Evolutionary conservation across 2,888 invertebrate species (phyloP), one percentile per base, ranked within the genome.

Genomic region (Prosapia bicincta): DNA sequence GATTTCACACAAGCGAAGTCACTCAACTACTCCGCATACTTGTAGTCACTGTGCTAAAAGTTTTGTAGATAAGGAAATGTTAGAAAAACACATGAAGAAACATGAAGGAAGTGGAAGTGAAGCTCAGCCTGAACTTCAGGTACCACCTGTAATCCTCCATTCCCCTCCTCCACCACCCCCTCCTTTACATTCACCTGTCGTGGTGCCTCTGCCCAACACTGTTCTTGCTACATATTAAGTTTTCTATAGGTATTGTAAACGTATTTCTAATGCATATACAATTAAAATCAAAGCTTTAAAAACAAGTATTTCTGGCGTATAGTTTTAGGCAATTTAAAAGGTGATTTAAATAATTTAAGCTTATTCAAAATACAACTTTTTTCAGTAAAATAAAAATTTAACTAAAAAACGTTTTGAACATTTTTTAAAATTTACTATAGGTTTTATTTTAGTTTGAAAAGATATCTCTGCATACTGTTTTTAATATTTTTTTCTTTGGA

Each of bases 1-100:
- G 81, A 92, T 92, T 72, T 90, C 93, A n/a, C 94, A 95, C 83
- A 88, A 93, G 82, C 89, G 94, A 76, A 92, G 93, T 74, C 95
- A 95, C 85, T 89, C 91, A 38, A 90, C 77, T 66, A 78, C 79
- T 66, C 78, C 78, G 65, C 74, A 78, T 26, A 77, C 74, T 9
- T 78, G 79, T 30, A 77, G 77, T 32, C 79, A 79, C 26, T 80
- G 80, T 75, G 78, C 78, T 70, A 80, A 80, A 77, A 75, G 78
- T 43, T 79, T 79, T 67, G 76, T 76, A 32, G 78, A 75, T 69
- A 79, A 79, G 66, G 79, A 78, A 23, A 78, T 77, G 10, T 78
- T 80, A 66, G 72, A 80, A 69, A 79, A 80, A 69, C 80, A 80
- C 65, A 73, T 80, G 43, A 80, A 79, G 78, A 80, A 79, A 69